Conservation (phyloP, 2,113 vertebrate species). For the Chionis minor region DNA sequence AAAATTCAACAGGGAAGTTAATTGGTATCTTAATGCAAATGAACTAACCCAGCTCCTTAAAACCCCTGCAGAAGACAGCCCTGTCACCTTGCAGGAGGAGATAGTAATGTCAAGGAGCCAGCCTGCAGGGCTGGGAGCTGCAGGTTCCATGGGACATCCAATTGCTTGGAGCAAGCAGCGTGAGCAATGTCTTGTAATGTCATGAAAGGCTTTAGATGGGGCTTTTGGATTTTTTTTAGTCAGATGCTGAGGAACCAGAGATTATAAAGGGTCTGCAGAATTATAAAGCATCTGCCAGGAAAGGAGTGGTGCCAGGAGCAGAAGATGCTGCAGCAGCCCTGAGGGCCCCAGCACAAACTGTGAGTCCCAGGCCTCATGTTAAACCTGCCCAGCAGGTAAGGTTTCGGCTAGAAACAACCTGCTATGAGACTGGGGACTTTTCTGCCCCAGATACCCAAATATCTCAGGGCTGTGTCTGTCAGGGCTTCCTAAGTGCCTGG, state of each 20-base stretch:
- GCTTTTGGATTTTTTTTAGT: not conserved
- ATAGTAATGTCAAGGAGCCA: accelerated
- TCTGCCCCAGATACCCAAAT: not conserved
- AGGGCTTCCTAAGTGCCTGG: not conserved
- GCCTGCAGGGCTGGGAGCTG: not conserved
- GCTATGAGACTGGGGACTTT: not conserved
- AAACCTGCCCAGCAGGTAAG: not conserved
- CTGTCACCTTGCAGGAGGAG: not conserved
- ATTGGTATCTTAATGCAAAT: not conserved
- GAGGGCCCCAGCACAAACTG: not conserved
- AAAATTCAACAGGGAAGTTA: not conserved
- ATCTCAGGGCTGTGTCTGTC: not conserved
- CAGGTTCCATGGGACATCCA: accelerated
- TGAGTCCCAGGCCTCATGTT: accelerated
- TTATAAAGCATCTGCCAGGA: not conserved
- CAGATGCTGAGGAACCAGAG: not conserved
- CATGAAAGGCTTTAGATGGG: not conserved
- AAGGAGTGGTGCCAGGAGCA: not conserved
- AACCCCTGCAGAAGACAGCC: not conserved
- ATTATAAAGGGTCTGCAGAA: not conserved
- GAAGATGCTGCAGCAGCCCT: not conserved
- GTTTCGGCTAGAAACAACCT: not conserved
- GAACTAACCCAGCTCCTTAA: not conserved
- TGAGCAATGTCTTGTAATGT: not conserved
- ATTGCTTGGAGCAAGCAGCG: accelerated